Evolutionary conservation across 30 jellyfish, hydroid and myxozoan genomes (phyloP), one percentile per base, ranked within the genome.

Genomic region (Calvadosia cruxmelitensis): DNA sequence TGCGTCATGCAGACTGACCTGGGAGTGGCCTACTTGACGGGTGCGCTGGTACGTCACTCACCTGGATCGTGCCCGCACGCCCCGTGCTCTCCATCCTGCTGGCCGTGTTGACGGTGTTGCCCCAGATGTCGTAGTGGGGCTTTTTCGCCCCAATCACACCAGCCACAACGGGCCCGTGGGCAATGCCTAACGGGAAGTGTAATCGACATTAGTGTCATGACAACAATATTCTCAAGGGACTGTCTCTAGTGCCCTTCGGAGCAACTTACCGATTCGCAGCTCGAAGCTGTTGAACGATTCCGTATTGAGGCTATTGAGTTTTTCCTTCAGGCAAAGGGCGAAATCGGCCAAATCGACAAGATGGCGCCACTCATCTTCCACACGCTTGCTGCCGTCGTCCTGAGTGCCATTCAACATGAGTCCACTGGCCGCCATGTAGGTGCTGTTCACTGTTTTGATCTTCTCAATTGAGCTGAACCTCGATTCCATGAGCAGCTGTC

Each of bases 81-180:
- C 97, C 97, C 27, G 97, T 87, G 65, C 88, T 64, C 31, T 87
- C 97, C 97, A 87, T 87, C 48, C 97, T 71, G 67, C 97, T 87
- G 50, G 97, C 94, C 27, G 79, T 87, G 48, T 87, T 87, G 2
- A 87, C 97, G 2, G 97, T 87, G 67, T 87, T 87, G 2, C 97
- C 97, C 97, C 97, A 87, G 13, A 87, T 87, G 70, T 87, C 97
- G 63, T 87, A 87, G 57, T 87, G 97, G 5, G 97, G 97, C 61
- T 87, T 87, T 84, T 87, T 87, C 23, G 97, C 97, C 2, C 97
- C 97, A 34, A 87, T 87, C 20, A 87, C 97, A n/a, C 97, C 97
- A 1, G 97, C 97, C 12, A 87, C 97, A 33, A 81, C 94, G n/a
- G 95, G 94, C 3, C 97, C 97, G 29, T 87, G 88, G 16, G 97